These are phyloP conservation scores for Morpho helenor DNA, from an alignment of 2,888 invertebrate species.

Conservation along the genomic window DNA sequence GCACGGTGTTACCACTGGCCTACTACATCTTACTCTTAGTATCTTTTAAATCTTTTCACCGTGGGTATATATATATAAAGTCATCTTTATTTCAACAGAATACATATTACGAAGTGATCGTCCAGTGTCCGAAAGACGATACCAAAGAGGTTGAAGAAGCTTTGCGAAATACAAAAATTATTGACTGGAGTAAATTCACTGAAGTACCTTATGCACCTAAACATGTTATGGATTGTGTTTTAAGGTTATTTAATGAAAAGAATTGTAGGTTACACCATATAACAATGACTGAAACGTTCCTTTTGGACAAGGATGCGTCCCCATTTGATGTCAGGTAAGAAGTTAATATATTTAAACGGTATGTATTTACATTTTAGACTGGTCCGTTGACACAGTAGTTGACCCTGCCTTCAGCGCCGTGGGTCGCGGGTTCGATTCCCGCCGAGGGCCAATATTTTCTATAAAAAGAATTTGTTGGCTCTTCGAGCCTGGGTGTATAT, in stretches of 20 bases:
- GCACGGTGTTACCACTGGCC: too few species aligned
- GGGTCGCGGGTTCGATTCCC: too few species aligned
- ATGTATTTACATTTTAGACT: too few species aligned
- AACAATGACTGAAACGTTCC: slow-evolving; percentile 30
- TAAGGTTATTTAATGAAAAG: slow-evolving; percentile 27
- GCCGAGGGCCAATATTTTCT: too few species aligned
- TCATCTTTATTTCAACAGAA: slow-evolving; percentile 29
- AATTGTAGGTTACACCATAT: slow-evolving; percentile 25
- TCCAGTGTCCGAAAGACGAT: slow-evolving; percentile 42
- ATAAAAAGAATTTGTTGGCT: too few species aligned
- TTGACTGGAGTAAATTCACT: slow-evolving; percentile 41
- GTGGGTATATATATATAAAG: not conserved
- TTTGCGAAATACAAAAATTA: slow-evolving; percentile 40
- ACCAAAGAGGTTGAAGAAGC: slow-evolving; percentile 41
- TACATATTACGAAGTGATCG: slow-evolving; percentile 42
- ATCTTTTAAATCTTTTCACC: too few species aligned
- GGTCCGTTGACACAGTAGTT: too few species aligned
- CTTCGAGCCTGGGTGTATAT: too few species aligned
- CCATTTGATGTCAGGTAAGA: slow-evolving; percentile 35
- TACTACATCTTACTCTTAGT: too few species aligned
- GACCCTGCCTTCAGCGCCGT: too few species aligned
- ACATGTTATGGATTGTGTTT: slow-evolving; percentile 37
- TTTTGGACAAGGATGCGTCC: slow-evolving; percentile 32
- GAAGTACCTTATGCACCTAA: slow-evolving; percentile 35
- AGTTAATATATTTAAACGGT: too few species aligned